These are phyloP conservation scores for Wasmannia auropunctata DNA, from an alignment of 1,140 invertebrate species.

Conservation along the genomic window DNA sequence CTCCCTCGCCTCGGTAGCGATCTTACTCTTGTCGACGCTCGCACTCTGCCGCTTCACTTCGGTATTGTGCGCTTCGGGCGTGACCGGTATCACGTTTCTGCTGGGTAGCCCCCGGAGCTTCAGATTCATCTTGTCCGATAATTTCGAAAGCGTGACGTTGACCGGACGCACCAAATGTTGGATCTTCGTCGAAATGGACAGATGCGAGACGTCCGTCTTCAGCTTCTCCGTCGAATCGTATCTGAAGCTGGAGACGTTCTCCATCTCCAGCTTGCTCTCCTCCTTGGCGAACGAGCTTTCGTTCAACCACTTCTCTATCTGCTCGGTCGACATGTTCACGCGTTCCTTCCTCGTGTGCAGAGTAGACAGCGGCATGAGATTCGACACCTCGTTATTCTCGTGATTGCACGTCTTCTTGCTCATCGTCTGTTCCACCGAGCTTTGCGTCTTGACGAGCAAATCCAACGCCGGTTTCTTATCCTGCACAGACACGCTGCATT, in stretches of 20 bases:
- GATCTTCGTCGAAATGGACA: slow-evolving; percentile 83
- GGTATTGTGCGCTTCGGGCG: slow-evolving; percentile 10
- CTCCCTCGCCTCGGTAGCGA: slow-evolving; percentile 68
- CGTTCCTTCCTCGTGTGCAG: slow-evolving; percentile 86
- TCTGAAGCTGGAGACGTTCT: slow-evolving; percentile 79
- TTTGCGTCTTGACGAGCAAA: slow-evolving; percentile 32
- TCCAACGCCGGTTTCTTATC: slow-evolving; percentile 44
- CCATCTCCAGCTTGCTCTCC: slow-evolving; percentile 85
- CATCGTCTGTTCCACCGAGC: slow-evolving; percentile 19
- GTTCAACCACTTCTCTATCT: slow-evolving; percentile 90
- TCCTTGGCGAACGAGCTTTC: slow-evolving; percentile 87
- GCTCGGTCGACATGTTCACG: slow-evolving; percentile 90
- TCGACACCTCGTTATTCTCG: slow-evolving; percentile 69
- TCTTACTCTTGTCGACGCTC: slow-evolving; percentile 65
- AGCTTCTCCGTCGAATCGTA: slow-evolving; percentile 77
- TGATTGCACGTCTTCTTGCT: slow-evolving; percentile 72
- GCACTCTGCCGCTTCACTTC: slow-evolving; percentile 44
- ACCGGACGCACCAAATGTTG: slow-evolving; percentile 84
- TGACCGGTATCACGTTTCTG: slow-evolving; percentile 12
- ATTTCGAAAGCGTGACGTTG: slow-evolving; percentile 83
- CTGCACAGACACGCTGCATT: slow-evolving; percentile 20
- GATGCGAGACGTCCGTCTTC: slow-evolving; percentile 76
- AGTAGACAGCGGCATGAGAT: slow-evolving; percentile 77
- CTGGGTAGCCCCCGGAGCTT: slow-evolving; percentile 55
- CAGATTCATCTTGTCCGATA: slow-evolving; percentile 75